phyloP scores from a whole-genome alignment of 2,888 invertebrate genomes.

The Eupithecia exiguata region DNA sequence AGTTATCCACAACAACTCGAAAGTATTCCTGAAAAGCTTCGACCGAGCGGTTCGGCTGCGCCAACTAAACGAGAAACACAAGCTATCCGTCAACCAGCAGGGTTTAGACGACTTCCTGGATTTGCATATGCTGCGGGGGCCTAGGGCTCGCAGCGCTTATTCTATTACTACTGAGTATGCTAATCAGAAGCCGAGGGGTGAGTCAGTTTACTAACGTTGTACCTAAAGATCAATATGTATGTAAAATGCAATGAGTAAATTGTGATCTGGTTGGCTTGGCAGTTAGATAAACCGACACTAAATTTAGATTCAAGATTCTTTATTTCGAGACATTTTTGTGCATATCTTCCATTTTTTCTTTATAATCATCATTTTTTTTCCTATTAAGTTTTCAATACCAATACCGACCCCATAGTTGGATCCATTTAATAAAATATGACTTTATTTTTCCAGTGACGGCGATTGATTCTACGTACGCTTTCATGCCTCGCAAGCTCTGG shows the following conservation, averaged over 20 bases:
- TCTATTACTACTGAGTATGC: slow-evolving; percentile 59
- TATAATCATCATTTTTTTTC: no score
- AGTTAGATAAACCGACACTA: no score
- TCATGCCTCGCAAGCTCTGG: slow-evolving; percentile 69
- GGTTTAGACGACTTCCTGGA: slow-evolving; percentile 75
- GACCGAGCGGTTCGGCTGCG: slow-evolving; percentile 82
- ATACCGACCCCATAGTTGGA: no score
- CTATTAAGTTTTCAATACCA: no score
- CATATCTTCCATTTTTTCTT: no score
- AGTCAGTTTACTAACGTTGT: slow-evolving; percentile 31
- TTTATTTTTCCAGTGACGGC: slow-evolving; percentile 59
- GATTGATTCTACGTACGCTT: slow-evolving; percentile 68
- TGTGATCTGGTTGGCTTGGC: no score
- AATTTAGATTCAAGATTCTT: no score
- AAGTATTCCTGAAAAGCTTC: slow-evolving; percentile 85
- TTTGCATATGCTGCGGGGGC: slow-evolving; percentile 71
- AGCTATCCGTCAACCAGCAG: slow-evolving; percentile 54
- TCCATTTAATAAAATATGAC: no score
- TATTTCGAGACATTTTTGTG: no score
- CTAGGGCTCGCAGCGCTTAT: slow-evolving; percentile 64
- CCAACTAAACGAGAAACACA: slow-evolving; percentile 70
- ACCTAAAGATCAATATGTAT: no score
- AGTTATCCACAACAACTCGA: slow-evolving; percentile 82
- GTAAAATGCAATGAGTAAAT: no score
- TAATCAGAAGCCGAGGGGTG: slow-evolving; percentile 64